Base-by-base conservation (phyloP, 30 jellyfish, hydroid and myxozoan genomes). In the Calvadosia cruxmelitensis region DNA sequence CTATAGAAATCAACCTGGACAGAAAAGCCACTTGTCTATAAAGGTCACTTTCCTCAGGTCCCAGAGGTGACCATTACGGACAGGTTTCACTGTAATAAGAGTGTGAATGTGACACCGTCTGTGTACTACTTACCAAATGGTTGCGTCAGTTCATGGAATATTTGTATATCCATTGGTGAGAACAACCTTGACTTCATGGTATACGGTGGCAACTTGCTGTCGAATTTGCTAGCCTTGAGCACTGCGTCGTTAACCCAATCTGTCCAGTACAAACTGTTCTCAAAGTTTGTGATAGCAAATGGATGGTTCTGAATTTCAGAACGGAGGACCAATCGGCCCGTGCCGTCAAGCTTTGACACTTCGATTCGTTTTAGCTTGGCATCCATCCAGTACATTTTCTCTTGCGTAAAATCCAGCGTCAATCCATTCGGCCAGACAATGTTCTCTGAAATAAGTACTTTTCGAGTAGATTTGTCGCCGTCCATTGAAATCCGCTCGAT, bases 351-450 rank as follows among this genome's bases (percentile, higher is more conserved):
- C 36, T 67, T 84, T 2, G 93, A 84, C 1, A 81, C 94, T 42
- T 88, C 97, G 1, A 88, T 28, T 31, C 88, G 53, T 52, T 70
- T 75, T 31, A 81, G 78, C 53, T 81, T 81, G 30, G 97, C 92
- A 76, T 80, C 95, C 13, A 76, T 57, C 97, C 97, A 88, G 67
- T 81, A 88, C 76, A 88, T 50, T 71, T 77, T 88, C 35, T 70
- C 48, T 29, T 81, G 94, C 25, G 76, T 70, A 30, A 70, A 63
- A 52, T 88, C 97, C 1, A 88, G 33, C 12, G 97, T 64, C 51
- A 88, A 36, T 3, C 95, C 97, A 68, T 88, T 88, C 1, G 97
- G 97, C 97, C 97, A 88, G 5, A 53, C 78, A n/a, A 88, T 80
- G 66, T 75, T 71, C 0, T 34, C 72, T 5, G 79, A 27, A 36